Evolutionary conservation across 2,888 invertebrate genomes (phyloP).

Genomic region (Oscheius sp.): DNA sequence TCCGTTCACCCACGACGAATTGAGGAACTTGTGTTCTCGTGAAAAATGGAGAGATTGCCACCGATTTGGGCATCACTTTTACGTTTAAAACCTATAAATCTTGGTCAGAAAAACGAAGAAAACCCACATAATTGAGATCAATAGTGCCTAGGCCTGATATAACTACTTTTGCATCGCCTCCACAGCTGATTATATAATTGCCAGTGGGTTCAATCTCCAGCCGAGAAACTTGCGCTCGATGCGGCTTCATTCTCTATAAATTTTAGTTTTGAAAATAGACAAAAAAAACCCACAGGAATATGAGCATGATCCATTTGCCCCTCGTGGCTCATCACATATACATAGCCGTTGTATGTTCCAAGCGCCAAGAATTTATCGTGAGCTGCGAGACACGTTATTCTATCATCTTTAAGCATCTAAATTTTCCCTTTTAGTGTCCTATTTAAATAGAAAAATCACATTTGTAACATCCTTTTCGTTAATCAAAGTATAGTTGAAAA

Average conservation of each 20-base stretch:
- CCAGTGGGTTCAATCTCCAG: slow-evolving; percentile 92
- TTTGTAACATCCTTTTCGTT: slow-evolving; percentile 33
- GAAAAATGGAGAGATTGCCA: slow-evolving; percentile 63
- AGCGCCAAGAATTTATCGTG: slow-evolving; percentile 68
- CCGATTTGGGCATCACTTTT: slow-evolving; percentile 52
- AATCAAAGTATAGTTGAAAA: slow-evolving; percentile 66
- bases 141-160: slow-evolving; percentile 80
- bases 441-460: slow-evolving; percentile 3
- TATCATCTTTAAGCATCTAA: slow-evolving; percentile 50
- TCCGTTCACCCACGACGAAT: slow-evolving; percentile 62
- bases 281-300: slow-evolving; percentile 38
- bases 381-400: slow-evolving; percentile 61
- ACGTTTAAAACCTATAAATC: slow-evolving; percentile 54
- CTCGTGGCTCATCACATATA: slow-evolving; percentile 65
- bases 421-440: neutral
- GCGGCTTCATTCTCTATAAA: slow-evolving; percentile 55
- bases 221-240: slow-evolving; percentile 82
- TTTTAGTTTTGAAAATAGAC: neutral
- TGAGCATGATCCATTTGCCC: slow-evolving; percentile 59
- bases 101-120: slow-evolving; percentile 5
- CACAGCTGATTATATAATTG: slow-evolving; percentile 83
- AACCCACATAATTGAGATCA: slow-evolving; percentile 37
- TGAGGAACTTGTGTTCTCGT: slow-evolving; percentile 45
- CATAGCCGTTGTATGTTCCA: slow-evolving; percentile 59
- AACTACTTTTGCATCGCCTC: slow-evolving; percentile 76